These are phyloP conservation scores for Marmota monax DNA, from an alignment of 2,113 vertebrate species.

Conservation along the genomic window DNA sequence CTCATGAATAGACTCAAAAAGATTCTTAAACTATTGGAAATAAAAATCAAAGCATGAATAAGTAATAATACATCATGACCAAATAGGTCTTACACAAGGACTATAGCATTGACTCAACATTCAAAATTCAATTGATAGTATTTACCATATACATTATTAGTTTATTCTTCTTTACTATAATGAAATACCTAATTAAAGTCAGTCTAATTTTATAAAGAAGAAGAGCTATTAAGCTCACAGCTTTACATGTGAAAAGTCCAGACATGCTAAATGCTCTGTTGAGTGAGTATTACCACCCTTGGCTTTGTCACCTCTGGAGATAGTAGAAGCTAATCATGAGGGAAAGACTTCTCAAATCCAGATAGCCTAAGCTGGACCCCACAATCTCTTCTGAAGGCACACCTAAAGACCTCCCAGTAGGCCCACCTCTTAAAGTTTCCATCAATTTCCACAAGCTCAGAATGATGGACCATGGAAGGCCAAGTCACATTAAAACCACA, in stretches of 20 bases:
- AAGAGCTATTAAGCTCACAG: not conserved
- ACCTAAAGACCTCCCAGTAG: not conserved
- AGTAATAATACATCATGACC: not conserved
- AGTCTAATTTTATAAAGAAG: not conserved
- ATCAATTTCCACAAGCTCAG: not conserved
- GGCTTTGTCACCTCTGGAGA: not conserved
- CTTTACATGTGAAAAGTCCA: not conserved
- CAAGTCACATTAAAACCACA: too few species aligned
- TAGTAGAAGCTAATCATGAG: not conserved
- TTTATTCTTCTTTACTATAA: not conserved
- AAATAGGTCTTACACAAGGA: not conserved
- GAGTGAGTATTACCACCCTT: not conserved
- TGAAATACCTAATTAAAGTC: not conserved
- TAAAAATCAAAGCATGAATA: not conserved
- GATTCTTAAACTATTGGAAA: not conserved
- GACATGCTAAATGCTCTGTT: not conserved
- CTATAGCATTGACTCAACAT: not conserved
- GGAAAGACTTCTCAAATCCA: too few species aligned
- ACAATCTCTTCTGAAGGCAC: too few species aligned
- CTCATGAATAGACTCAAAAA: not conserved
- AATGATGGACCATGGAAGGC: not conserved
- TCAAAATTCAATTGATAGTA: not conserved
- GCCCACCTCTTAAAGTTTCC: not conserved
- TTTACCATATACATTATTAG: not conserved
- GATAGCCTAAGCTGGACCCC: too few species aligned